Evolutionary conservation across 1,140 invertebrate genomes (phyloP), one percentile per base, ranked within the genome.

Genomic region (Cotesia typhae): DNA sequence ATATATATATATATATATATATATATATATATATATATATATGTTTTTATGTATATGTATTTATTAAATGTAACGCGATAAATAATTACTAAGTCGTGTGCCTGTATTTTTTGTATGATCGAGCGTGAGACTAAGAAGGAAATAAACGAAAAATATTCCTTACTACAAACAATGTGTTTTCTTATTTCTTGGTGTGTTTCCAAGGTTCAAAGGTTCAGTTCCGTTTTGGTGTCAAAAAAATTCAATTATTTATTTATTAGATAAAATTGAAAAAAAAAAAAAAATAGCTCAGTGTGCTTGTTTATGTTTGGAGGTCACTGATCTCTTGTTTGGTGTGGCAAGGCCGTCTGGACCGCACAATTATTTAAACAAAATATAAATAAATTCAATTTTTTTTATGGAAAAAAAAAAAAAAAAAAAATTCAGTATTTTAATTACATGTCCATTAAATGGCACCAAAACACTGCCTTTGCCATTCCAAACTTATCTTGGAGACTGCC

Each of bases 391-490:
- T 65, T 35, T 71, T 65, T 52, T 14, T 51, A 59, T 41, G 51
- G 55, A 36, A 63, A 47, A 52, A 63, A 70, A 70, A 70, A 35
- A 74, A 37, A 72, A 28, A 74, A 63, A 28, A 71, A 14, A 14
- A 14, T 53, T 55, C n/a, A 41, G 4, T 7, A 41, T 41, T 41
- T 41, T 7, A 41, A 41, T 41, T 20, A 3, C 53, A n/a, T 55
- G 53, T 55, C 10, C 12, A 61, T 47, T 68, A 60, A 28, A 60
- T 60, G 59, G 28, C 17, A 28, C 59, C 55, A 92, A 92, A 92
- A 92, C 91, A 90, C 88, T 89, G 89, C 89, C 89, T 87, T 88
- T 88, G 88, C 88, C 88, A 89, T 89, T 89, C 87, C 87, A 88
- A 88, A 89, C 87, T 41, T 41, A 41, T 41, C 41, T 88, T 88